Evolutionary conservation across 2,888 invertebrate genomes (phyloP).

Genomic region (Andrena marginata): DNA sequence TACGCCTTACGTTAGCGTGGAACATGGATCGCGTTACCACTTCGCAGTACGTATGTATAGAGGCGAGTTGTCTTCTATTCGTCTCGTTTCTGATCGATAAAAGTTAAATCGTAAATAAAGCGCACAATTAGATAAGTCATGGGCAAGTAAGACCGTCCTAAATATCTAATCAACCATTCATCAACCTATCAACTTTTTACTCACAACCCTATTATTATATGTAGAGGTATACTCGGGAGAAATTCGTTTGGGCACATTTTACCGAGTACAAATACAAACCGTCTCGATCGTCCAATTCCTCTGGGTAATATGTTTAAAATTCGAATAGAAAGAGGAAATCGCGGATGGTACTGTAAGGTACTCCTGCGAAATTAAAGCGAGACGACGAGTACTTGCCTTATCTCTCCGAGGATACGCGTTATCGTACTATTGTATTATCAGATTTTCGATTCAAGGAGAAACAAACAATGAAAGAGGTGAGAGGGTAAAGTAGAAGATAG

Average conservation of each 20-base stretch:
- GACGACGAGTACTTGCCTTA: conserved; percentile 30
- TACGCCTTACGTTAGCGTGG: neutral
- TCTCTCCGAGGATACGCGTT: conserved; percentile 38
- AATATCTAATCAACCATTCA: conserved; percentile 77
- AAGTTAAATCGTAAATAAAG: conserved; percentile 77
- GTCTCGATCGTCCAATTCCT: conserved; percentile 17
- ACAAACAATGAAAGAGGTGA: neutral
- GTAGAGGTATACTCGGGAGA: conserved; percentile 54
- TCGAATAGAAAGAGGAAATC: neutral
- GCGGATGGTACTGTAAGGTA: neutral
- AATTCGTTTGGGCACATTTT: conserved; percentile 16
- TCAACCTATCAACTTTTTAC: conserved; percentile 77
- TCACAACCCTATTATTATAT: conserved; percentile 72
- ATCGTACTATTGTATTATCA: conserved; percentile 42
- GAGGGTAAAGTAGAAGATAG: neutral
- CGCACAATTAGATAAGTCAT: conserved; percentile 79
- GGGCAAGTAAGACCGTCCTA: conserved; percentile 84
- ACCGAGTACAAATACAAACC: conserved; percentile 13
- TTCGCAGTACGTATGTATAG: neutral
- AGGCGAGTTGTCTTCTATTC: neutral
- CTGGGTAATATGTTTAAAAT: neutral
- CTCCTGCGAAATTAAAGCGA: conserved; percentile 23
- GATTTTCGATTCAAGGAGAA: conserved; percentile 27
- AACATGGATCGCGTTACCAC: too few species aligned
- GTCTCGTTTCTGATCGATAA: conserved; percentile 55